Base-by-base conservation (phyloP, 1,140 invertebrate species). In the Leptoteleia sp. region DNA sequence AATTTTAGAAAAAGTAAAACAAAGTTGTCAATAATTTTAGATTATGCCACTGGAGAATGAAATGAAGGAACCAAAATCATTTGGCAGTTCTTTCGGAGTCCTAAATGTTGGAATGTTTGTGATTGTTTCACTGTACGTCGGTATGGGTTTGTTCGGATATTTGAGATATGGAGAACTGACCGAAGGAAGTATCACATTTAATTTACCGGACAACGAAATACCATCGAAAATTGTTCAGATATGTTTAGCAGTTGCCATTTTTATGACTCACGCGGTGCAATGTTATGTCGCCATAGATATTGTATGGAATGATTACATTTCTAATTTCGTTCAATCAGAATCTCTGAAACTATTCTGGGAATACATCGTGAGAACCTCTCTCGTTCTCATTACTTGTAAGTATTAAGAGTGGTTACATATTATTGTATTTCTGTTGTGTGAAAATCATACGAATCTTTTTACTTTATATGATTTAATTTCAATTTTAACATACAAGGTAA, bases 221-320 rank as follows among this genome's bases (percentile, higher is more conserved):
- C 83, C 95, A 1, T 94, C 94, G 4, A 92, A 94, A 83, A 88
- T 92, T 7, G 94, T 95, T 0, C 93, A 94, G 84, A 85, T 96
- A 6, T 91, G 95, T 64, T 91, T 97, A 83, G 94, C 95, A 0
- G 79, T 95, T 4, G 92, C 95, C 0, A 96, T 97, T 75, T 97
- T 94, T 86, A 91, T 96, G 17, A 94, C 95, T 0, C 96, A 97
- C 88, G 93, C 93, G 0, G 91, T 98, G 11, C 96, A 97, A 76
- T 94, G 95, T 82, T 98, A 97, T 85, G 96, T 98, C 0, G 95
- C 96, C 0, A 93, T 97, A 62, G 94, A 95, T 72, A 97, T 98
- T 62, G 89, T 94, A 2, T 97, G 96, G 96, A 95, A 94, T 43
- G 91, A 91, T 27, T 93, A 93, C 62, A 65, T 93, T 76, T 79